Evolutionary conservation across 2,113 vertebrate species (phyloP).

Genomic region (Gobiocypris rarus): DNA sequence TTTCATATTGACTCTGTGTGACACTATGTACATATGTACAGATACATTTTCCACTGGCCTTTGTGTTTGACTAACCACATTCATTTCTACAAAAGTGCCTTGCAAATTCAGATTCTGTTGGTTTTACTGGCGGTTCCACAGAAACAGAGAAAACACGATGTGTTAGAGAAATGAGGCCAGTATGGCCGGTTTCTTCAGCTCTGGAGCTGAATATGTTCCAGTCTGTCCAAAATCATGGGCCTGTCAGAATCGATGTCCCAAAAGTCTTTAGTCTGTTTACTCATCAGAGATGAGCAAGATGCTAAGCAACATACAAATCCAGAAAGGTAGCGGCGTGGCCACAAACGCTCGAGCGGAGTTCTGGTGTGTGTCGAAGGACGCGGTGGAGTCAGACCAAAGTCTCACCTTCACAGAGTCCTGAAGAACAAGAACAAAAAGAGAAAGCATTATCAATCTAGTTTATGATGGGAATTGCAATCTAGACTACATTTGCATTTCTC

Average conservation of each 20-base stretch:
- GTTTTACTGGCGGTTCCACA: conserved; percentile 36
- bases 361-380: conserved; percentile 67
- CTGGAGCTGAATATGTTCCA: conserved; percentile 29
- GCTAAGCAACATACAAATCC: conserved; percentile 61
- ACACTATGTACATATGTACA: conserved; percentile 71
- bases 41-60: conserved; percentile 38
- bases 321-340: conserved; percentile 54
- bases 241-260: conserved; percentile 44
- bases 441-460: conserved; percentile 19
- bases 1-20: conserved; percentile 60
- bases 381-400: conserved; percentile 67
- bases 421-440: conserved; percentile 48
- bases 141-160: conserved; percentile 53
- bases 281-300: conserved; percentile 61
- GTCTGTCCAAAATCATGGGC: conserved; percentile 31
- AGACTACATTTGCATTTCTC: neutral
- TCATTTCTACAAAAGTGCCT: conserved; percentile 45
- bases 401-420: conserved; percentile 72
- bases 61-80: conserved; percentile 29
- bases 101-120: neutral
- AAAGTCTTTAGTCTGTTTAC: conserved; percentile 58
- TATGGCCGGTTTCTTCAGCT: conserved; percentile 11
- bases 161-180: conserved; percentile 26
- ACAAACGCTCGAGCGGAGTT: conserved; percentile 60
- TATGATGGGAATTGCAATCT: neutral